Evolutionary conservation across 2,888 invertebrate genomes (phyloP), one percentile per base, ranked within the genome.

Genomic region (Xiphydria camelus): DNA sequence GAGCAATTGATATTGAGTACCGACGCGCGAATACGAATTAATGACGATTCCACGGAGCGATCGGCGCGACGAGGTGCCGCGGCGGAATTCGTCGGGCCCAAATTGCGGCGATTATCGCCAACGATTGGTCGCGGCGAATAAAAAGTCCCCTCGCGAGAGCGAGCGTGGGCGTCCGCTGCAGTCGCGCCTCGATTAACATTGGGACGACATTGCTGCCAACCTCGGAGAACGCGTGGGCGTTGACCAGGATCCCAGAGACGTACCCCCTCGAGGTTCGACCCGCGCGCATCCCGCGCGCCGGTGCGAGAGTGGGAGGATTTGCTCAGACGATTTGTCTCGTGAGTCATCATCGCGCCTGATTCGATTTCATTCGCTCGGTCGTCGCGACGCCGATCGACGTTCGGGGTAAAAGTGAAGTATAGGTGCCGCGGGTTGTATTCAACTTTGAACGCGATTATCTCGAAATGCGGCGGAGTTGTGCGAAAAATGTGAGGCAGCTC

Each of bases 211-310:
- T 52, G 56, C 39, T 51, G 52, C 52, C 58, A 48, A 55, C 52
- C 45, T 51, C 19, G 26, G 29, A 22, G 4, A 7, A 17, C 15
- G 61, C 57, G 64, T 66, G 62, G 50, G 64, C 73, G 68, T 67
- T 75, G 75, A 75, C 76, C 77, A 60, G 77, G 76, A 67, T 76
- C 78, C 62, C 74, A 68, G 68, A 74, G 78, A 55, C 76, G 77
- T 61, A 77, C 78, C 62, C 78, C 78, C 46, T 77, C 43, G 23
- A 49, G 54, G 39, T 37, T 41, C 15, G 40, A 34, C 23, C 40
- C n/a, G n/a, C n/a, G n/a, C n/a, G n/a, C n/a, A 32, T 35, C 32
- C 21, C 26, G 34, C 38, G 38, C 19, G 37, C 26, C 42, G 10
- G 2, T 25, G 12, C 29, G 29, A 39, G 34, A n/a, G n/a, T n/a